phyloP scores from a whole-genome alignment of 2,113 vertebrate genomes.

The Genyomyrus donnyi region DNA sequence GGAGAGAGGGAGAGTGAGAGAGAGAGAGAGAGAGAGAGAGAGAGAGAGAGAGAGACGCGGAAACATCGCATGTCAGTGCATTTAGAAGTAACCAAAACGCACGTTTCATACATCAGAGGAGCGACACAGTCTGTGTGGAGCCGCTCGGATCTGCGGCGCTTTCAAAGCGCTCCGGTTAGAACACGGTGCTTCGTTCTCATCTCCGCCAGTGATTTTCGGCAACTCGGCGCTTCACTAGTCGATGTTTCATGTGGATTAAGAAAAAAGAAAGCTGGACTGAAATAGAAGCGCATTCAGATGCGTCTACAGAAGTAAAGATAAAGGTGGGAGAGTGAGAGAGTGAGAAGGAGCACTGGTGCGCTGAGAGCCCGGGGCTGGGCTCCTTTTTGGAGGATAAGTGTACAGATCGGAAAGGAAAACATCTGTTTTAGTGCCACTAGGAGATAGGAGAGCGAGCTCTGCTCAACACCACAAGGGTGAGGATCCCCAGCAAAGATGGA shows the following conservation, averaged over 20 bases:
- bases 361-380: not conserved
- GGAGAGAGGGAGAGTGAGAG: not conserved
- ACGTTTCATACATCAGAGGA: not conserved
- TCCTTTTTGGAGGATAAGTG: slow-evolving; percentile 3
- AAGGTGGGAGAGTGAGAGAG: not conserved
- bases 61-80: slow-evolving; percentile 19
- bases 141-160: not conserved
- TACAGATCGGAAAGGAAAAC: not conserved
- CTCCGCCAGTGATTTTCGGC: not conserved
- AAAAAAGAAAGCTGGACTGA: not conserved
- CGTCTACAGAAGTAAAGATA: not conserved
- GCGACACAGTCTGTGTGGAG: not conserved
- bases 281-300: not conserved
- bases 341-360: not conserved
- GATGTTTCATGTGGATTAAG: not conserved
- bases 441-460: not conserved
- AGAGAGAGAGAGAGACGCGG: not conserved
- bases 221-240: not conserved
- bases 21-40: not conserved
- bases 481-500: slow-evolving; percentile 66
- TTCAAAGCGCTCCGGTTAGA: not conserved
- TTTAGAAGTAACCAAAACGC: slow-evolving; percentile 17
- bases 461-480: slow-evolving; percentile 26
- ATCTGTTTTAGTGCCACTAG: not conserved
- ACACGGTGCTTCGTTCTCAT: not conserved